A percentile compares a stretch with the other conserved stretches of the same genome.
Conservation (phyloP, 2,113 vertebrate species). For the Oreochromis tanganicae region DNA sequence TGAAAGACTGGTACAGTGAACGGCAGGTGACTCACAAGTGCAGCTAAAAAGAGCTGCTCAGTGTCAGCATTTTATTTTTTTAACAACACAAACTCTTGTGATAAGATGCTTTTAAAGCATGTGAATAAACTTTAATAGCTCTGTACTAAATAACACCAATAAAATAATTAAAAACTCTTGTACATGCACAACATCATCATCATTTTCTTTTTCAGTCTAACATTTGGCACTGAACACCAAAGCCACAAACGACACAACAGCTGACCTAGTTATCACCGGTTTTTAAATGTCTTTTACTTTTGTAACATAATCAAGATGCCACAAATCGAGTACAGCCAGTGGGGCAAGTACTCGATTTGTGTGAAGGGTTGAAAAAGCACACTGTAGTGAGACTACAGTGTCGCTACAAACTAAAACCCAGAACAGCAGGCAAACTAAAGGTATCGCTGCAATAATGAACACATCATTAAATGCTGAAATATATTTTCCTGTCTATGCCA, state of each 20-base stretch:
- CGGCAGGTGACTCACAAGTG: not conserved
- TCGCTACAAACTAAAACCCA: not conserved
- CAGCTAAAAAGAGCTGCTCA: not conserved
- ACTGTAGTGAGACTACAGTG: not conserved
- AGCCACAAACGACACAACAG: not conserved
- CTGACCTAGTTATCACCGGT: not conserved
- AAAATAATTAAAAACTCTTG: not conserved
- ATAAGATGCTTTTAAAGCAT: not conserved
- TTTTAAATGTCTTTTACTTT: not conserved
- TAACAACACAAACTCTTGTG: not conserved
- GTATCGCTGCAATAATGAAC: not conserved
- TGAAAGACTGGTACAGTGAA: not conserved
- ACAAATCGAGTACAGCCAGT: not conserved
- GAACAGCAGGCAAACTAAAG: not conserved
- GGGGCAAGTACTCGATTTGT: not conserved
- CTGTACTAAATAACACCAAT: not conserved
- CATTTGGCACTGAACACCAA: not conserved
- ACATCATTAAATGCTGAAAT: not conserved
- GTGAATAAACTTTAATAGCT: not conserved
- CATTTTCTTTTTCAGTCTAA: rapidly evolving
- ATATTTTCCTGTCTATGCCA: not conserved
- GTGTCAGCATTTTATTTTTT: not conserved
- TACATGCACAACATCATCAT: not conserved
- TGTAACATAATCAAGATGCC: not conserved
- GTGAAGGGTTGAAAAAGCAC: not conserved